phyloP scores from a whole-genome alignment of 2,113 vertebrate genomes.

The Coregonus clupeaformis region DNA sequence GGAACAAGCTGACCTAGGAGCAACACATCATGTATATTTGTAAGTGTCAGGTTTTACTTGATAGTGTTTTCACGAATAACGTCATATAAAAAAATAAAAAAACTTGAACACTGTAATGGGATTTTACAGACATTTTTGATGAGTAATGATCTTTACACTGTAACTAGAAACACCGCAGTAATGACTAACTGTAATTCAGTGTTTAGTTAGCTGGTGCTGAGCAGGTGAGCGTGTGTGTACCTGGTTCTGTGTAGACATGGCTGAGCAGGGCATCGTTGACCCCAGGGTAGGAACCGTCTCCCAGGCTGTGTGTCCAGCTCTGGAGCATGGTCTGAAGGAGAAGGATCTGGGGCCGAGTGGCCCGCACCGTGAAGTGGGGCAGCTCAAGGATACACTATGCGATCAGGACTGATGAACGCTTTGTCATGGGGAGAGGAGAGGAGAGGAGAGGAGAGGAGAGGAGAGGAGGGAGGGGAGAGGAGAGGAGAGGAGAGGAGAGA shows the following conservation, averaged over 20 bases:
- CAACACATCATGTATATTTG: no score
- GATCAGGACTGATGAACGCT: slow-evolving; percentile 80
- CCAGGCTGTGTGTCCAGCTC: slow-evolving; percentile 87
- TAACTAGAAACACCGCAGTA: no score
- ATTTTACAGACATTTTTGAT: slow-evolving; percentile 30
- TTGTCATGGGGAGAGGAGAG: slow-evolving; percentile 82
- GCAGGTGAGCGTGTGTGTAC: no score
- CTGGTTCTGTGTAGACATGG: slow-evolving; percentile 86
- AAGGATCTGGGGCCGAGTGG: slow-evolving; percentile 92
- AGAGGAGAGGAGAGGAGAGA: slow-evolving; percentile 12
- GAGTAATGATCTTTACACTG: neutral
- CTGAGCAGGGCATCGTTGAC: slow-evolving; percentile 84
- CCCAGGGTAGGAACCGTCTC: slow-evolving; percentile 65
- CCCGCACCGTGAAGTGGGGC: slow-evolving; percentile 88
- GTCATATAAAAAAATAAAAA: no score
- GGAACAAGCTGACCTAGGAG: no score
- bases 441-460: slow-evolving; percentile 42
- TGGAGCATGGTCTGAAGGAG: slow-evolving; percentile 86
- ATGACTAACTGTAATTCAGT: no score
- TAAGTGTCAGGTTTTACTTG: no score
- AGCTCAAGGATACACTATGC: slow-evolving; percentile 92
- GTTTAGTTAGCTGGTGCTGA: no score
- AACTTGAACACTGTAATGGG: slow-evolving; percentile 36
- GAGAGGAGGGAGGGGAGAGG: slow-evolving; percentile 61
- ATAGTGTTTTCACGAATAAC: no score